Evolutionary conservation across 2,888 invertebrate genomes (phyloP).

Genomic region (Exephanes ischioxanthus): DNA sequence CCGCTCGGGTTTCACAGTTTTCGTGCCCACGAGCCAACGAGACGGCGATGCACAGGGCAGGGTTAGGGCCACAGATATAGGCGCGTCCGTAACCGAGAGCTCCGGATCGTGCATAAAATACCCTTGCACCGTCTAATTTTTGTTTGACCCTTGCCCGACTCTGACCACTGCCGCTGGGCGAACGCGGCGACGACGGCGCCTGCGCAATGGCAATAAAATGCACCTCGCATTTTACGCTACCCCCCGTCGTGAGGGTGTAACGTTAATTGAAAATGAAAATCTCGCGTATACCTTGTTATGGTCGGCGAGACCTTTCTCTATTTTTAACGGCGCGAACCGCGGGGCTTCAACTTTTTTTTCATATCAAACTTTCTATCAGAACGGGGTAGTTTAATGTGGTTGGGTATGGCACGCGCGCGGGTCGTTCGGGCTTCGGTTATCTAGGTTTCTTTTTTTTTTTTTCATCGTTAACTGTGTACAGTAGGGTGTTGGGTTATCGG

Average conservation of each 20-base stretch:
- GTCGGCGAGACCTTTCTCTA: conserved; percentile 7
- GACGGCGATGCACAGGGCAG: conserved; percentile 46
- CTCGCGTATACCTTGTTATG: conserved; percentile 28
- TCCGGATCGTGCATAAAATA: background rate
- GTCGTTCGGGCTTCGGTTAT: background rate
- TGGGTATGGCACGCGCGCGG: background rate
- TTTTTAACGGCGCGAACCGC: background rate
- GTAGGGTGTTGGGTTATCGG: background rate
- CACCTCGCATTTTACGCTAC: background rate
- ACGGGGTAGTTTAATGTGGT: background rate
- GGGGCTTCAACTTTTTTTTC: conserved; percentile 7
- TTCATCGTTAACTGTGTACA: background rate
- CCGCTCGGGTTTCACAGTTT: conserved; percentile 52
- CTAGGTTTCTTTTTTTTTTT: background rate
- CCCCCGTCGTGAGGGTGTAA: background rate
- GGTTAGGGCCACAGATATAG: background rate
- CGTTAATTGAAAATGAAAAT: conserved; percentile 56
- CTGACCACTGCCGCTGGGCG: conserved; percentile 18
- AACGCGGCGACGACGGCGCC: conserved; percentile 24
- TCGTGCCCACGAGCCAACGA: conserved; percentile 49
- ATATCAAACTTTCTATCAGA: conserved; percentile 4
- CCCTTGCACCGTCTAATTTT: conserved; percentile 41
- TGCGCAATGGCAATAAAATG: conserved; percentile 33
- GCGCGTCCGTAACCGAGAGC: background rate
- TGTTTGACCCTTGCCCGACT: conserved; percentile 62